Evolutionary conservation across 2,888 invertebrate species (phyloP).

Genomic region (Luperina nickerlii): DNA sequence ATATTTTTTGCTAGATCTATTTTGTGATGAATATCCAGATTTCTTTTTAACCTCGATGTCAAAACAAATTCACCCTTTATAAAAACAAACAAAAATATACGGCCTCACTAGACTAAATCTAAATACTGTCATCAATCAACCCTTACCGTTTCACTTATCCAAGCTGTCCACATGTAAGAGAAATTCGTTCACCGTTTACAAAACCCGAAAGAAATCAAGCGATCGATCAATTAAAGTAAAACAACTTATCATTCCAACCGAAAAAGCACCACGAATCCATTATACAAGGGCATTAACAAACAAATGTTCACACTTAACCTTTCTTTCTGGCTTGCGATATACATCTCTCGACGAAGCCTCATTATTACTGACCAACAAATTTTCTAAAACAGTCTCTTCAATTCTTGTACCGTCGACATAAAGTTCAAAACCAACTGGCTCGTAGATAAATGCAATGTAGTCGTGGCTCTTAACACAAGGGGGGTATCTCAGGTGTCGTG

Average conservation of each 20-base stretch:
- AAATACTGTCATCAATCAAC: conserved; percentile 61
- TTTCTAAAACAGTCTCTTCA: conserved; percentile 44
- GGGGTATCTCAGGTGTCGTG: conserved; percentile 88
- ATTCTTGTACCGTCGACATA: conserved; percentile 53
- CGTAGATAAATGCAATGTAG: conserved; percentile 44
- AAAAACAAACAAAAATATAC: conserved; percentile 17
- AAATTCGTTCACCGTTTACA: conserved; percentile 69
- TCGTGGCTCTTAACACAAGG: conserved; percentile 80
- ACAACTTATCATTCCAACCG: conserved; percentile 85
- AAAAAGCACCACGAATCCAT: conserved; percentile 86
- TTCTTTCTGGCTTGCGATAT: conserved; percentile 86
- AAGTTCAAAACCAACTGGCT: conserved; percentile 64
- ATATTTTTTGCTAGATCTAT: not conserved
- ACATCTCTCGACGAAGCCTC: conserved; percentile 87
- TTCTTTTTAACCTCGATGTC: not conserved
- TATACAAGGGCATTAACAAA: conserved; percentile 89
- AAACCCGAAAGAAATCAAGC: conserved; percentile 68
- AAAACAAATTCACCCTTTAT: conserved; percentile 1
- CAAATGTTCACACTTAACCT: conserved; percentile 90
- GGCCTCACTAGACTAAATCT: conserved; percentile 29
- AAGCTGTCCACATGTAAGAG: conserved; percentile 63
- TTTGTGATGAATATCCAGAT: not conserved
- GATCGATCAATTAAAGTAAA: conserved; percentile 83
- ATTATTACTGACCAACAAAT: conserved; percentile 80
- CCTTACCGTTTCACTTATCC: conserved; percentile 60